Percentiles rank a stretch among this genome's conserved stretches.
These are phyloP conservation scores for Heterochromis multidens DNA, from an alignment of 2,113 vertebrate species.

Conservation along the genomic window DNA sequence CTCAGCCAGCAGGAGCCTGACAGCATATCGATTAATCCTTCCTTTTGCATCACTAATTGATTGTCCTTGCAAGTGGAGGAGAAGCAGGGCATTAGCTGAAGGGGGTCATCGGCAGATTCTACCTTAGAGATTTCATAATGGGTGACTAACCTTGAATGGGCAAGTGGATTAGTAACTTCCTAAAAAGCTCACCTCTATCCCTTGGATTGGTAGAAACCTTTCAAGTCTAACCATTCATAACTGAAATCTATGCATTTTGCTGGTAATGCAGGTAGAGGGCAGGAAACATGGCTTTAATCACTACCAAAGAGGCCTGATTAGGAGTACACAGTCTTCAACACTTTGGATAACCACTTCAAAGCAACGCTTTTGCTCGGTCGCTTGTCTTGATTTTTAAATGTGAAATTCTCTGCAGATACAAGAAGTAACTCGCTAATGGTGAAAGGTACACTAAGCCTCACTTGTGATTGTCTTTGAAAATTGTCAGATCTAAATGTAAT, in stretches of 20 bases:
- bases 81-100: neutral
- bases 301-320: neutral
- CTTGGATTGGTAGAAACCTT: neutral
- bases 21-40: conserved; percentile 63
- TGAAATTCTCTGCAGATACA: neutral
- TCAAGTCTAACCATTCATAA: neutral
- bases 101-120: neutral
- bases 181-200: neutral
- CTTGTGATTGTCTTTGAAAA: no score
- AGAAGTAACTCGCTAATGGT: neutral
- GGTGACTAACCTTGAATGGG: conserved; percentile 3
- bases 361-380: neutral
- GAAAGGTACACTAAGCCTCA: no score
- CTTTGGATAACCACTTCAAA: neutral
- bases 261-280: neutral
- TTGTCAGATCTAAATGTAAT: neutral
- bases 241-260: neutral
- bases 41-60: conserved; percentile 50
- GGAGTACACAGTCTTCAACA: neutral
- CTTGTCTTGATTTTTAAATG: neutral
- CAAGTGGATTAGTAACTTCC: neutral
- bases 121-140: conserved; percentile 11
- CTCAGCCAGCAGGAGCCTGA: conserved; percentile 26
- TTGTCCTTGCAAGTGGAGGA: conserved; percentile 21
- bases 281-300: neutral